Conservation (phyloP, 2,113 vertebrate species). For the Atractosteus spatula region DNA sequence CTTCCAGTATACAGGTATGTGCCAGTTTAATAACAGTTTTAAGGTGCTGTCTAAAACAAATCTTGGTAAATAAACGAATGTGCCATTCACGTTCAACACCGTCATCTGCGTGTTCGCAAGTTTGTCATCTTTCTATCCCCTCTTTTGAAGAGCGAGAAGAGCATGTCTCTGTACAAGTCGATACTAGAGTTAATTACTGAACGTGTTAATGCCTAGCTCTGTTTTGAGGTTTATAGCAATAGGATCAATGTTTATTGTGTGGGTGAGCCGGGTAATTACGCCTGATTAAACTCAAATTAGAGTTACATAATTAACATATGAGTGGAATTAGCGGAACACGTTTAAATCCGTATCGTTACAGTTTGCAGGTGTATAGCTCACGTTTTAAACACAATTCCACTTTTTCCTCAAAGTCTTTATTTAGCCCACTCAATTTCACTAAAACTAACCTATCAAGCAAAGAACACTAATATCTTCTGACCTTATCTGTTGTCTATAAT, state of each 20-base stretch:
- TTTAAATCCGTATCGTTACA: slow-evolving; percentile 72
- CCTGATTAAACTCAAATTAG: slow-evolving; percentile 90
- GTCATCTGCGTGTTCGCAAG: slow-evolving; percentile 15
- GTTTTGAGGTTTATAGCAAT: slow-evolving; percentile 70
- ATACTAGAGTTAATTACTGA: slow-evolving; percentile 77
- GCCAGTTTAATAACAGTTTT: neutral
- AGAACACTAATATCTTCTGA: too few relatives aligned
- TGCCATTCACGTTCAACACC: slow-evolving; percentile 29
- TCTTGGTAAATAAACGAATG: slow-evolving; percentile 31
- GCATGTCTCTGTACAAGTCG: slow-evolving; percentile 38
- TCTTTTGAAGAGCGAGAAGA: slow-evolving; percentile 32
- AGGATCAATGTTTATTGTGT: slow-evolving; percentile 90
- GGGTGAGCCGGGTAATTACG: slow-evolving; percentile 79
- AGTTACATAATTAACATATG: slow-evolving; percentile 86
- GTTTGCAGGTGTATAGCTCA: slow-evolving; percentile 63
- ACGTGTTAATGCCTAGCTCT: slow-evolving; percentile 75
- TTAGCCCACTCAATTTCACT: too few relatives aligned
- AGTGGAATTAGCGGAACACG: slow-evolving; percentile 76
- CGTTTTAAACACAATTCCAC: neutral
- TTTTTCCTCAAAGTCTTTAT: too few relatives aligned
- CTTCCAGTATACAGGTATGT: too few relatives aligned
- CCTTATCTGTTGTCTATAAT: too few relatives aligned
- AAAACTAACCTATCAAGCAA: too few relatives aligned
- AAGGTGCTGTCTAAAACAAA: slow-evolving; percentile 9
- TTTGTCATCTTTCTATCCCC: slow-evolving; percentile 39